Percentiles rank a stretch among this genome's conserved stretches.
Conservation (phyloP, 2,113 vertebrate genomes). For the Connochaetes taurinus region DNA sequence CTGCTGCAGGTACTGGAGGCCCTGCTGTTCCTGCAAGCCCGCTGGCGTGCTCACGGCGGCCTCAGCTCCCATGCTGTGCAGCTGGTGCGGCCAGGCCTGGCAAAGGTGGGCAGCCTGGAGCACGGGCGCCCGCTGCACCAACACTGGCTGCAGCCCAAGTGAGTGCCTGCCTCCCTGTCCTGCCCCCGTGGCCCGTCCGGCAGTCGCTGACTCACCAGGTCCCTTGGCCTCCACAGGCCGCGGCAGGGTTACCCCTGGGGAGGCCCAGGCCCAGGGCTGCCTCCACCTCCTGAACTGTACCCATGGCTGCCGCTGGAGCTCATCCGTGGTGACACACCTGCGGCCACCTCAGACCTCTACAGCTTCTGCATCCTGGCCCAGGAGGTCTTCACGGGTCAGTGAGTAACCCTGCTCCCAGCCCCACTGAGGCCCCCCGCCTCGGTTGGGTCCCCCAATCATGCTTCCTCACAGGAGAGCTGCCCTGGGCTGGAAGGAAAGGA, state of each 20-base stretch:
- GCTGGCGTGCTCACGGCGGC: constrained; percentile 67
- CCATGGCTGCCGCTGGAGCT: constrained; percentile 82
- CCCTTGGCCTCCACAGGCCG: constrained; percentile 20
- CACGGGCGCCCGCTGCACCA: constrained; percentile 59
- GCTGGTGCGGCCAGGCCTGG: constrained; percentile 74
- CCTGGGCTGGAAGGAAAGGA: constrained; percentile 74
- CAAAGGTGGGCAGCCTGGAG: constrained; percentile 78
- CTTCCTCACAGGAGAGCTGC: constrained; percentile 73
- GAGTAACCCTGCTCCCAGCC: not conserved
- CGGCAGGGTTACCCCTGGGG: not conserved
- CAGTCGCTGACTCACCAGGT: not conserved
- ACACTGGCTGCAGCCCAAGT: constrained; percentile 40
- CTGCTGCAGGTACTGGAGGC: constrained; percentile 81
- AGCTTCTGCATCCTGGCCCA: constrained; percentile 79
- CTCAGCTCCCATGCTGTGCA: constrained; percentile 81
- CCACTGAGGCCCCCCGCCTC: not conserved
- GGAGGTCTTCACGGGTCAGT: constrained; percentile 79
- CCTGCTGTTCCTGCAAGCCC: constrained; percentile 77
- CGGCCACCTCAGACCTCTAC: constrained; percentile 78
- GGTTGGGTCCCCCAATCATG: not conserved
- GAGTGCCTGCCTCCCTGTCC: not conserved
- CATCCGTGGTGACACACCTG: constrained; percentile 60
- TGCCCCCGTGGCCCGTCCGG: not conserved
- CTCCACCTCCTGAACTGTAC: constrained; percentile 69
- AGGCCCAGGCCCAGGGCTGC: constrained; percentile 5